Percentiles rank a stretch among this genome's conserved stretches.
Evolutionary conservation across 2,797 vertebrate species (phyloP).

Genomic region (Lepilemur ruficaudatus): DNA sequence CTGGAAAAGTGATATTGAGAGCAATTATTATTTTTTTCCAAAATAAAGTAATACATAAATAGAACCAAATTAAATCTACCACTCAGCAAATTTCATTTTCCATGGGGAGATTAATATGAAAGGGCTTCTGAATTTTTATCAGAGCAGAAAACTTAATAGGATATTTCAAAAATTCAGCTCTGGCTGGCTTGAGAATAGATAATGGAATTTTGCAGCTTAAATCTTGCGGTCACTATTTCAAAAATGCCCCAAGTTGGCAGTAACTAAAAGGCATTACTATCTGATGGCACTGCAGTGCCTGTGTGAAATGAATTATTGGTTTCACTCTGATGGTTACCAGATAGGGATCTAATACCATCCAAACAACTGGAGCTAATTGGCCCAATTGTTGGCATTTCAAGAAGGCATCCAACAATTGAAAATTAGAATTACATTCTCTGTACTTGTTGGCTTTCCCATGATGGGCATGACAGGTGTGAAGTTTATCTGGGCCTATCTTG

Average conservation of each 20-base stretch:
- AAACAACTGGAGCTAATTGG: conserved; percentile 69
- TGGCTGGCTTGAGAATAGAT: conserved; percentile 70
- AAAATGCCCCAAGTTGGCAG: conserved; percentile 62
- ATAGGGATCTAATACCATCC: conserved; percentile 27
- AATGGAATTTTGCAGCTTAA: conserved; percentile 73
- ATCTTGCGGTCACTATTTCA: conserved; percentile 64
- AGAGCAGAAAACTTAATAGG: conserved; percentile 77
- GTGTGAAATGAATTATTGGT: conserved; percentile 68
- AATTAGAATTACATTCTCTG: conserved; percentile 40
- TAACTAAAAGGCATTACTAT: conserved; percentile 57
- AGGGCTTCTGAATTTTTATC: conserved; percentile 76
- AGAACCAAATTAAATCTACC: conserved; percentile 66
- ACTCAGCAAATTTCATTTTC: conserved; percentile 70
- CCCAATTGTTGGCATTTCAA: conserved; percentile 49
- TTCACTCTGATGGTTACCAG: conserved; percentile 55
- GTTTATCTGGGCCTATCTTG: conserved; percentile 1
- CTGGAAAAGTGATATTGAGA: conserved; percentile 65
- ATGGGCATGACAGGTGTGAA: conserved; percentile 11
- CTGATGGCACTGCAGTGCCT: conserved; percentile 52
- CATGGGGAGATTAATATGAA: conserved; percentile 71
- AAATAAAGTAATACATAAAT: conserved; percentile 68
- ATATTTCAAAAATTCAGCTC: conserved; percentile 73
- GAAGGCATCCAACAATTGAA: conserved; percentile 46
- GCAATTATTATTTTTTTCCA: conserved; percentile 52
- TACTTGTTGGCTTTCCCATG: neutral